These are phyloP conservation scores for Urechis unicinctus DNA, from an alignment of 2,888 invertebrate species.

Conservation along the genomic window DNA sequence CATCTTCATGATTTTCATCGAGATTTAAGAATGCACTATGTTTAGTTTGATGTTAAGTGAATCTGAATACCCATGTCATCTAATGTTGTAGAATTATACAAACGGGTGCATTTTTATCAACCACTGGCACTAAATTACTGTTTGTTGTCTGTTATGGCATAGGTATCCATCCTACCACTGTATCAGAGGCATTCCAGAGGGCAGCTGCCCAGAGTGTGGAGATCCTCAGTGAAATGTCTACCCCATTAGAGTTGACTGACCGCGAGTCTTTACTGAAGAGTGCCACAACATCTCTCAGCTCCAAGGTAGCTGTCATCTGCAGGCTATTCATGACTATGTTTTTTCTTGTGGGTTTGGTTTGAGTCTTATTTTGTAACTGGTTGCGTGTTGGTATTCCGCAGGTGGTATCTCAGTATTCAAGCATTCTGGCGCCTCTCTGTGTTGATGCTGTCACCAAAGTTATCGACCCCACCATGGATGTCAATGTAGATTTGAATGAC, in stretches of 20 bases:
- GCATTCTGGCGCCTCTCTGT: conserved; percentile 89
- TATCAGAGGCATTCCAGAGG: conserved; percentile 93
- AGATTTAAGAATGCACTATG: too few relatives aligned
- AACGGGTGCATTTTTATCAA: too few relatives aligned
- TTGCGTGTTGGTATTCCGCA: too few relatives aligned
- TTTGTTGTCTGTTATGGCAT: too few relatives aligned
- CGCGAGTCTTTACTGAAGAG: conserved; percentile 82
- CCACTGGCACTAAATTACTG: too few relatives aligned
- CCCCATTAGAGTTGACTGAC: conserved; percentile 73
- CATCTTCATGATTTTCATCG: too few relatives aligned
- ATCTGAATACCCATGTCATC: too few relatives aligned
- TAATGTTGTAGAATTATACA: too few relatives aligned
- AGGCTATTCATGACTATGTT: too few relatives aligned
- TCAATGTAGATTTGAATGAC: conserved; percentile 80
- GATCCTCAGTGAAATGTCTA: conserved; percentile 75
- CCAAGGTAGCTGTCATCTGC: conserved; percentile 74
- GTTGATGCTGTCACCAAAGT: conserved; percentile 92
- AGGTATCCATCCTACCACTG: conserved; percentile 95
- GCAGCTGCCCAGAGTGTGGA: conserved; percentile 65
- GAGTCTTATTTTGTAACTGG: too few relatives aligned
- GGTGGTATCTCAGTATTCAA: conserved; percentile 97
- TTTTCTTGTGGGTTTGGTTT: too few relatives aligned
- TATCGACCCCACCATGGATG: conserved; percentile 62
- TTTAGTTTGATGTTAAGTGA: too few relatives aligned
- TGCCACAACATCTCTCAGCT: conserved; percentile 96